Base-by-base conservation (phyloP, 2,888 invertebrate species). In the Phengaris alcon region DNA sequence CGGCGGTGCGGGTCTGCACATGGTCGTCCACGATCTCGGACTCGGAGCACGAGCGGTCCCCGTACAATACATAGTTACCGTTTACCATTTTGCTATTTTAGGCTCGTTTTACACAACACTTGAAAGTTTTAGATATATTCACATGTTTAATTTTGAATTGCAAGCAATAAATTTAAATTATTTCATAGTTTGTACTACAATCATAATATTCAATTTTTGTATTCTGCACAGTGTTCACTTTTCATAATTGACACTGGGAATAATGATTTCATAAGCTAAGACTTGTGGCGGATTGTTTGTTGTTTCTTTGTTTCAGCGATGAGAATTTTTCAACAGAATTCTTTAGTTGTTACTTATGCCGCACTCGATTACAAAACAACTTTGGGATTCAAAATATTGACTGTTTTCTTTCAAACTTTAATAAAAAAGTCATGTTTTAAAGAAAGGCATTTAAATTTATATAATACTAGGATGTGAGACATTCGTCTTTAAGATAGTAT, bases 11-110 rank as follows among this genome's bases (percentile, higher is more conserved):
- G 10, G 86, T 83, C 75, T 89, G 91, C 6, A 91, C 90, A 79
- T 93, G 92, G 78, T 92, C 93, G 22, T 90, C 90, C 4, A 92
- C 88, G 75, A 89, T 90, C 82, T 92, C 93, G 3, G 91, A 89
- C 79, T 92, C 93, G 10, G 93, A 91, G 74, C 87, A 84, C 76
- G 93, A 91, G 79, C 88, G 84, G 80, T 93, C 92, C 59, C 91
- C 92, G 80, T 93, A 93, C 68, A 93, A 79, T 51, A 90, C 86
- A 81, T 94, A 94, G 81, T 93, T 93, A 22, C 94, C 92, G 84
- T 93, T 93, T 77, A 94, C 93, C 94, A 94, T 94, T 82, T 87
- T 89, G 79, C 52, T 35, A 76, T 70, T 77, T n/a, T 15, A 10
- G n/a, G 44, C 44, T 3, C 35, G 35, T 70, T 22, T 52, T 12